Evolutionary conservation across 2,888 invertebrate genomes (phyloP), one percentile per base, ranked within the genome.

Genomic region (Scrobipalpa costella): DNA sequence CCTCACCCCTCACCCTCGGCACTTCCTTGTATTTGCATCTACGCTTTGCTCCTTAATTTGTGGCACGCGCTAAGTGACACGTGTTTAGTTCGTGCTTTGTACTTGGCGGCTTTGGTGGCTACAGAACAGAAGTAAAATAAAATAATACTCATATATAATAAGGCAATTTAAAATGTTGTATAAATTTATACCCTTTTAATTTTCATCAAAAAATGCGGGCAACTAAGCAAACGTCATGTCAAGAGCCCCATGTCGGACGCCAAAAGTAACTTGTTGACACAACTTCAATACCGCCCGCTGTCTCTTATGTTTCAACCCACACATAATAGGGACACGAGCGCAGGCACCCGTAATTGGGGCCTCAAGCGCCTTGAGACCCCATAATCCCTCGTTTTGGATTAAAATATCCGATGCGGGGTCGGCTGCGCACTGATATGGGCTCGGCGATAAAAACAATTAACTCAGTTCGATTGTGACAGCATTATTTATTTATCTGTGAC

Each of bases 311-410:
- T 57, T 58, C 62, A 49, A 7, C 36, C 61, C 55, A 40, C 34
- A 58, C 19, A 6, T 15, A 65, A 63, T 61, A 62, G 62, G 60
- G 52, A 34, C 60, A 60, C 62, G 50, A 62, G 69, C 68, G 72
- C 69, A 70, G 50, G 50, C 19, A 52, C 27, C 11, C 73, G 76
- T 78, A 81, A 80, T 77, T 73, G 73, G 75, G 73, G 67, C 70
- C 68, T 64, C 68, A 71, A 72, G 68, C 71, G 69, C 72, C 74
- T 76, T 70, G 72, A 77, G 76, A 74, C 71, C 72, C 71, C 71
- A 72, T 72, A 77, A 79, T 78, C 73, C 73, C 71, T 69, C 69
- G 73, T 73, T 74, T 72, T 63, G 68, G 76, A 79, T 77, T 78
- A 77, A 78, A 80, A 80, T 76, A 72, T 70, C 71, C 64, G 61